These are phyloP conservation scores for Limosa lapponica DNA, from an alignment of 2,797 vertebrate species.

Conservation along the genomic window DNA sequence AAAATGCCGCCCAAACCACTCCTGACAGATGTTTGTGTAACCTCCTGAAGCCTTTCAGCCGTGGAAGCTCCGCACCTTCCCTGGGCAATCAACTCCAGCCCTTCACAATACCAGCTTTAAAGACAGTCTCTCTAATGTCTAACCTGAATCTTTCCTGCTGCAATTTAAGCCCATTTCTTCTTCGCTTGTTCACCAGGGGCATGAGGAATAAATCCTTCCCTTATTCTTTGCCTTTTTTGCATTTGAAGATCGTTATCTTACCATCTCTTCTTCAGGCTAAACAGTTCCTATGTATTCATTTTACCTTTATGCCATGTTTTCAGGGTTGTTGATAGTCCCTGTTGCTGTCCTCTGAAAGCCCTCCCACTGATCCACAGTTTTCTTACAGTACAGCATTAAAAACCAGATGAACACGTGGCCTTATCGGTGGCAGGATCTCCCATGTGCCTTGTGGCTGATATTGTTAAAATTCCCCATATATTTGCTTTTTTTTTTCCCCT, in stretches of 20 bases:
- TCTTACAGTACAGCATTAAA: not conserved
- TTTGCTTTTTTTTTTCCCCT: not conserved
- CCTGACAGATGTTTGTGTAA: not conserved
- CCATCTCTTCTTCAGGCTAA: not conserved
- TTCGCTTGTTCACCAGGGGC: not conserved
- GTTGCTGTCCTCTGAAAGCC: not conserved
- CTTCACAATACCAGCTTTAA: not conserved
- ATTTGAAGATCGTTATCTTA: not conserved
- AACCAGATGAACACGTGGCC: not conserved
- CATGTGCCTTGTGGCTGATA: not conserved
- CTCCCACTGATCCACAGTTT: not conserved
- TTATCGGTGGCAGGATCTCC: not conserved
- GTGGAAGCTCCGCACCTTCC: not conserved
- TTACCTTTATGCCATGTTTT: not conserved
- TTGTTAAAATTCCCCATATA: not conserved
- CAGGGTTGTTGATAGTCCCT: not conserved
- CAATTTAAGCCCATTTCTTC: slow-evolving; percentile 7
- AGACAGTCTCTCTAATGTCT: not conserved
- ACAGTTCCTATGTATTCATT: not conserved
- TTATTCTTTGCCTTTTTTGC: not conserved
- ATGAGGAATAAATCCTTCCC: not conserved
- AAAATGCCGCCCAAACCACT: not conserved
- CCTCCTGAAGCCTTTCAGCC: not conserved
- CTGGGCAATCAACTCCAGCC: not conserved
- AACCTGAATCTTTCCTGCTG: not conserved